Base-by-base conservation (phyloP, 2,113 vertebrate genomes). In the Cochlearius cochlearius region DNA sequence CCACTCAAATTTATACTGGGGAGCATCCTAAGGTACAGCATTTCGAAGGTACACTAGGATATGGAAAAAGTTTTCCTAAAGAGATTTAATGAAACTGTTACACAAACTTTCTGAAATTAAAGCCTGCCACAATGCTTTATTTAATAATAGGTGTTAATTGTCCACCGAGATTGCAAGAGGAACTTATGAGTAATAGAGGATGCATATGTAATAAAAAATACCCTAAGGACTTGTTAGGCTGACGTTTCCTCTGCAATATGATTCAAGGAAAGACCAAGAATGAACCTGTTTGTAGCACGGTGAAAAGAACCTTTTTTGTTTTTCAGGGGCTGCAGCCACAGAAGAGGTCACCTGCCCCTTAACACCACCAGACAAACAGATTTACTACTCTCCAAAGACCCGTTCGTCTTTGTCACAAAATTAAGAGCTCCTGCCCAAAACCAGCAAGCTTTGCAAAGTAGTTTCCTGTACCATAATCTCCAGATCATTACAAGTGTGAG, bases 161-260 rank as follows among this genome's bases (percentile, higher is more conserved):
- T 93, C 96, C 93, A 98, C 98, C 91, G 96, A 98, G 97, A 98
- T 97, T 66, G 69, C 90, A 88, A 86, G 98, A 98, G 97, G 98
- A 98, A 98, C 96, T 98, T 98, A 97, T 98, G 98, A 97, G n/a
- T 97, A 98, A 95, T 74, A 96, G 93, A 95, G 94, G 80, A 95
- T 90, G 96, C 95, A n/a, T 96, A 97, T 96, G 87, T 90, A 98
- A 98, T 98, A 98, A 98, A 96, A 98, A 98, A 96, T 98, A 98
- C 98, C 98, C 98, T 93, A 98, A 98, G 98, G 98, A 98, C 97
- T 97, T 97, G 97, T 96, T 96, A 98, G 98, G 97, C 53, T 83
- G 96, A 96, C 81, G 78, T 97, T 99, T 99, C 98, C 98, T 99
- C 96, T 98, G 94, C 95, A 97, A 96, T 98, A 97, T 71, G 98